These are phyloP conservation scores for Drosophila maculinotata DNA, from an alignment of 2,888 invertebrate species.

Conservation along the genomic window DNA sequence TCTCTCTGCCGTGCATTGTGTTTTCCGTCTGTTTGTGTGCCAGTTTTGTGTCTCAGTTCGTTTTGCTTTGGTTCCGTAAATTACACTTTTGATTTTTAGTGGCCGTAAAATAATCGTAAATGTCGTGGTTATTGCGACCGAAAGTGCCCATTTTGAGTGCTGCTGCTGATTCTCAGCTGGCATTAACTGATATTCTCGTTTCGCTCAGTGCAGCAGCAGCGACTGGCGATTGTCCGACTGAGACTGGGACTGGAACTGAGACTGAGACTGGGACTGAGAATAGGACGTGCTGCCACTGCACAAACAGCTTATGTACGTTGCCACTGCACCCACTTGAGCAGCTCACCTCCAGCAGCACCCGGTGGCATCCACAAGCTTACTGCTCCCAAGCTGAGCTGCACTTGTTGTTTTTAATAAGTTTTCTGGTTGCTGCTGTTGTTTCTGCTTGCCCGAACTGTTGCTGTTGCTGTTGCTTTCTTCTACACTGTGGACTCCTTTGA, in stretches of 20 bases:
- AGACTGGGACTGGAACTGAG: constrained; percentile 10
- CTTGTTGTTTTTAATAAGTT: constrained; percentile 83
- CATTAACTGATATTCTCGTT: constrained; percentile 79
- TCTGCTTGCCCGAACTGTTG: constrained; percentile 12
- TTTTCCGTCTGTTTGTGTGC: constrained; percentile 35
- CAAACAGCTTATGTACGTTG: constrained; percentile 58
- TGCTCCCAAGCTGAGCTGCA: constrained; percentile 62
- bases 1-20: background rate
- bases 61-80: constrained; percentile 82
- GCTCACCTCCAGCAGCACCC: background rate
- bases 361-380: constrained; percentile 18
- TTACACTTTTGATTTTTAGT: constrained; percentile 85
- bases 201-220: constrained; percentile 79
- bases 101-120: constrained; percentile 85
- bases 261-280: constrained; percentile 21
- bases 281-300: constrained; percentile 77
- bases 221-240: constrained; percentile 33
- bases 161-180: constrained; percentile 58
- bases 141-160: constrained; percentile 84
- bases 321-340: constrained; percentile 38
- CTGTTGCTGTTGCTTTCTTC: constrained; percentile 34
- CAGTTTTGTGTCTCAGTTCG: constrained; percentile 46
- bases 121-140: constrained; percentile 85
- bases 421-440: constrained; percentile 56
- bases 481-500: constrained; percentile 67